Conservation (phyloP, 2,797 vertebrate genomes). For the Numenius phaeopus region DNA sequence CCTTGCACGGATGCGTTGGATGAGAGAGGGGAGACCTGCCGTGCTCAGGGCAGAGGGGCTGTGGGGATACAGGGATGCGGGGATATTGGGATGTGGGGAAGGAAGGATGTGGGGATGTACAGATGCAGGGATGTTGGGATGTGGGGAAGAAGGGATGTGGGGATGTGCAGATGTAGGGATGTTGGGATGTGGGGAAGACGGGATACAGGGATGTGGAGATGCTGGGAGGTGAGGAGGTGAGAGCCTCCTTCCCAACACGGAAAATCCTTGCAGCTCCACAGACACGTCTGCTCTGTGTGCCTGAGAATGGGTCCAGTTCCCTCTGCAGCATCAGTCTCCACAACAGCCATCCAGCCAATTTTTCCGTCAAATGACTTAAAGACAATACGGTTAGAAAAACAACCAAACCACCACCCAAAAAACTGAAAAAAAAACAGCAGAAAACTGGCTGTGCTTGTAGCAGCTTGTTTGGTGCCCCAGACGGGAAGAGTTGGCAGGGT, state of each 20-base stretch:
- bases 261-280: not conserved
- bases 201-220: not conserved
- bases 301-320: not conserved
- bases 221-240: not conserved
- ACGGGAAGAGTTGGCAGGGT: accelerated
- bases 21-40: not conserved
- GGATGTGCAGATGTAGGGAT: too few relatives aligned
- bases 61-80: too few relatives aligned
- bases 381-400: accelerated
- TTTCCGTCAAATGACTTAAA: not conserved
- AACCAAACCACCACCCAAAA: not conserved
- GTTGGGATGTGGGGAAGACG: not conserved
- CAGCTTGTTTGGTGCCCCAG: not conserved
- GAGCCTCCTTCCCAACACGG: not conserved
- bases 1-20: not conserved
- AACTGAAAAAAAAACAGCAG: not conserved
- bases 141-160: not conserved
- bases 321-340: not conserved
- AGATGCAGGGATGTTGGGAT: not conserved
- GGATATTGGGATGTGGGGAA: not conserved
- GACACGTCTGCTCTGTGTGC: not conserved
- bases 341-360: not conserved
- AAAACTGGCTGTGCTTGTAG: not conserved
- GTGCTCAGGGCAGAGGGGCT: not conserved
- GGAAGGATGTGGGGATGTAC: not conserved